Conservation (phyloP, 2,113 vertebrate species). For the Perca schrenkii region DNA sequence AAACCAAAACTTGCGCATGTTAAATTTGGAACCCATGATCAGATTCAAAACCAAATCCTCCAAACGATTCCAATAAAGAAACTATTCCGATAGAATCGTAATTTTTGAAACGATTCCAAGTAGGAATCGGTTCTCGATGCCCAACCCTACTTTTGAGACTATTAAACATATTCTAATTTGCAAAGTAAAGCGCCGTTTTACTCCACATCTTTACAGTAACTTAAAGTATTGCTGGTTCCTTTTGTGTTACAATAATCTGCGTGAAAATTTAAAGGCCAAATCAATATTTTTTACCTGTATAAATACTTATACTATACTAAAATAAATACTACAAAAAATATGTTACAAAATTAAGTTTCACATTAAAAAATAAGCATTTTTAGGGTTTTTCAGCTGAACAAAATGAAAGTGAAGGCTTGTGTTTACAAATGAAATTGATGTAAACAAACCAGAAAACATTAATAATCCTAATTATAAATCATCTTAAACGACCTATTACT, state of each 20-base stretch:
- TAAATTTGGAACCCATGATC: too few relatives aligned
- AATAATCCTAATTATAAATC: background rate
- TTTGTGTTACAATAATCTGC: background rate
- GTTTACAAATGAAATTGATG: background rate
- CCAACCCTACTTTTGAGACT: background rate
- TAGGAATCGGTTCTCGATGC: too few relatives aligned
- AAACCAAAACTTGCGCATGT: too few relatives aligned
- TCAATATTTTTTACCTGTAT: background rate
- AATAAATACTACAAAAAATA: too few relatives aligned
- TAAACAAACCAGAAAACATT: slow-evolving; percentile 1
- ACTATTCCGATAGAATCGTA: too few relatives aligned
- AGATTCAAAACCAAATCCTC: too few relatives aligned
- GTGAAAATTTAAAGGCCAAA: background rate
- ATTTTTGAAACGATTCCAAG: too few relatives aligned
- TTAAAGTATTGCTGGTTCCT: background rate
- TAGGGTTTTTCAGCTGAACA: background rate
- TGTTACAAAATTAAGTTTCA: background rate
- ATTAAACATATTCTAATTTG: background rate
- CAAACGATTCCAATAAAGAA: too few relatives aligned
- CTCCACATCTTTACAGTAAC: background rate
- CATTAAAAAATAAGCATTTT: background rate
- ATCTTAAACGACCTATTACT: background rate
- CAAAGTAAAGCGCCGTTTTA: background rate
- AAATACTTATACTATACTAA: background rate
- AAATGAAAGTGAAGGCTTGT: background rate